Conservation (phyloP, 2,888 invertebrate species). For the Melitaea athalia region DNA sequence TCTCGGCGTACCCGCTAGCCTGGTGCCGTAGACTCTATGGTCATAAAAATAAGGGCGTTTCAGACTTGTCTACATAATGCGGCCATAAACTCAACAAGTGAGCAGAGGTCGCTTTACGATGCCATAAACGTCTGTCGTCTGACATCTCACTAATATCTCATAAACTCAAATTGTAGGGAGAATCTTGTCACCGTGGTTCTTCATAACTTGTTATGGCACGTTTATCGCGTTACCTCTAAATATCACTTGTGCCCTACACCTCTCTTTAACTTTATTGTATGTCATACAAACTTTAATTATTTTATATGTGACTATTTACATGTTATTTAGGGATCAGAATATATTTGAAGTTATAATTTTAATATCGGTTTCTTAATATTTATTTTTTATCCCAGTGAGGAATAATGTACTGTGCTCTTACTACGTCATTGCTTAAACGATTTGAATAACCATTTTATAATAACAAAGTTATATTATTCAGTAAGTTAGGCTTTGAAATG, state of each 20-base stretch:
- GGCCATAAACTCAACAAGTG: conserved; percentile 73
- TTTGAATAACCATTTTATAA: too few relatives aligned
- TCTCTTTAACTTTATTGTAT: background rate
- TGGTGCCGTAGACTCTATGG: conserved; percentile 31
- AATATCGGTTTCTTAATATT: too few relatives aligned
- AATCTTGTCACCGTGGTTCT: conserved; percentile 45
- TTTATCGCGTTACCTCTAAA: conserved; percentile 28
- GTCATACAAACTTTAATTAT: background rate
- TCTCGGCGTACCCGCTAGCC: conserved; percentile 21
- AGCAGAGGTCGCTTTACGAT: conserved; percentile 72
- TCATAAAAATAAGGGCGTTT: conserved; percentile 45
- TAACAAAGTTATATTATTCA: too few relatives aligned
- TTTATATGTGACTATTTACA: background rate
- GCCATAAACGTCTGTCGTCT: conserved; percentile 67
- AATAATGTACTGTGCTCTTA: too few relatives aligned
- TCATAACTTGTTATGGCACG: conserved; percentile 33
- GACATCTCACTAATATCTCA: conserved; percentile 77
- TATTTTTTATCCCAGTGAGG: too few relatives aligned
- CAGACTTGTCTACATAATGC: conserved; percentile 46
- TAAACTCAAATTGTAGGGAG: conserved; percentile 55
- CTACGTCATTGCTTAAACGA: too few relatives aligned
- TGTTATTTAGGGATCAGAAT: too few relatives aligned
- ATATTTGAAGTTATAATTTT: too few relatives aligned
- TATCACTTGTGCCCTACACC: conserved; percentile 16
- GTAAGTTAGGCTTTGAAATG: too few relatives aligned